phyloP scores from a whole-genome alignment of 2,113 vertebrate species.

The Mungos mungo region DNA sequence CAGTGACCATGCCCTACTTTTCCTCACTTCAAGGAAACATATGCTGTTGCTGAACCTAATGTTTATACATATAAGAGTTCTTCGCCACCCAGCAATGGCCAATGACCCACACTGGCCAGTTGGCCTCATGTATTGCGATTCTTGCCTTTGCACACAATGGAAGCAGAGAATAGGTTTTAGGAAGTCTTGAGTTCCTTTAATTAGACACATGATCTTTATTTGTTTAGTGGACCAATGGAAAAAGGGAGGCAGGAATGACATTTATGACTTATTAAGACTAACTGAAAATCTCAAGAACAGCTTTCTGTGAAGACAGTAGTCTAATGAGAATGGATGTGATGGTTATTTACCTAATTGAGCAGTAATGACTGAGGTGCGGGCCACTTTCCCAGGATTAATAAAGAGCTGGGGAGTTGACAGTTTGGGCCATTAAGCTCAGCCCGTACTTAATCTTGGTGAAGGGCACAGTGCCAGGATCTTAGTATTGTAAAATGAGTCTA shows the following conservation, averaged over 20 bases:
- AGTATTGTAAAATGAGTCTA: constrained; percentile 18
- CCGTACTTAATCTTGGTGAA: constrained; percentile 25
- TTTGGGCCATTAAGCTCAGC: constrained; percentile 39
- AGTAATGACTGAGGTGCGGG: constrained; percentile 56
- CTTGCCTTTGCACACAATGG: neutral
- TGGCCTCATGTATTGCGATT: neutral
- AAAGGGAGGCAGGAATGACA: neutral
- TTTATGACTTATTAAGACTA: constrained; percentile 30
- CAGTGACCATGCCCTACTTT: neutral
- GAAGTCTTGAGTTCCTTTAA: neutral
- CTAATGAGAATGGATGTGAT: constrained; percentile 60
- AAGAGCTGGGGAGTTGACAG: constrained; percentile 30
- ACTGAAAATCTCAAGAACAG: constrained; percentile 25
- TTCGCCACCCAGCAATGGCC: neutral
- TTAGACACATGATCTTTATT: constrained; percentile 14
- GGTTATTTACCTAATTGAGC: constrained; percentile 69
- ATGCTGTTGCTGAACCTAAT: neutral
- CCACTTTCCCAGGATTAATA: constrained; percentile 48
- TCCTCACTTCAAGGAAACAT: neutral
- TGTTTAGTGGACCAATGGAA: neutral
- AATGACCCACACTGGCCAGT: rapidly evolving
- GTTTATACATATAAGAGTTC: neutral
- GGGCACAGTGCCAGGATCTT: constrained; percentile 26
- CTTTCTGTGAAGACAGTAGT: neutral
- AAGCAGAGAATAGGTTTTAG: neutral